Evolutionary conservation across 2,888 invertebrate genomes (phyloP).

Genomic region (Tipula unca): DNA sequence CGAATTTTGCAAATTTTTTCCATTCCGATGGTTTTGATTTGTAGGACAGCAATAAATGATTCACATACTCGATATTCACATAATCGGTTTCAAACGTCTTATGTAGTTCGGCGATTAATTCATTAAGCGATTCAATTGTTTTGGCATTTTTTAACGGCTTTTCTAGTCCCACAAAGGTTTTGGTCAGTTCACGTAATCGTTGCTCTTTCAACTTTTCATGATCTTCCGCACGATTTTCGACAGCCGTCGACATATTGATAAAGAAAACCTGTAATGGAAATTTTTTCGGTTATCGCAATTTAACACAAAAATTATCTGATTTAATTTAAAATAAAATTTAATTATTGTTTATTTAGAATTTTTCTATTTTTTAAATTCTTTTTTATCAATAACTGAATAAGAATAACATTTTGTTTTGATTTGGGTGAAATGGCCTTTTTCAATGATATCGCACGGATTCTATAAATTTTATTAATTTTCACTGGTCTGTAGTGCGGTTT

Average conservation of each 20-base stretch:
- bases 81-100: conserved; percentile 67
- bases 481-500: not conserved
- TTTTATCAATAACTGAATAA: not conserved
- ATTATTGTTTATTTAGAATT: not conserved
- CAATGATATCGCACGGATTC: not conserved
- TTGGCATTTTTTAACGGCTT: conserved; percentile 40
- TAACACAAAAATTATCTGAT: not conserved
- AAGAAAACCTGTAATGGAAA: not conserved
- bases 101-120: conserved; percentile 60
- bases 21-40: conserved; percentile 85
- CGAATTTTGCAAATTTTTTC: conserved; percentile 91
- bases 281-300: not conserved
- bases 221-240: not conserved
- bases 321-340: not conserved
- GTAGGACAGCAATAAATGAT: conserved; percentile 66
- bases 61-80: conserved; percentile 87
- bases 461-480: not conserved
- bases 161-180: conserved; percentile 38
- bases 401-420: not conserved
- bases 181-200: conserved; percentile 37
- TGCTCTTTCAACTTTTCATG: conserved; percentile 31
- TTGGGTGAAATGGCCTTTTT: not conserved
- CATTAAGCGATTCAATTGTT: conserved; percentile 45
- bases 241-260: not conserved
- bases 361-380: not conserved